Evolutionary conservation across 1,140 invertebrate species (phyloP).

Genomic region (Drosophila saltans): DNA sequence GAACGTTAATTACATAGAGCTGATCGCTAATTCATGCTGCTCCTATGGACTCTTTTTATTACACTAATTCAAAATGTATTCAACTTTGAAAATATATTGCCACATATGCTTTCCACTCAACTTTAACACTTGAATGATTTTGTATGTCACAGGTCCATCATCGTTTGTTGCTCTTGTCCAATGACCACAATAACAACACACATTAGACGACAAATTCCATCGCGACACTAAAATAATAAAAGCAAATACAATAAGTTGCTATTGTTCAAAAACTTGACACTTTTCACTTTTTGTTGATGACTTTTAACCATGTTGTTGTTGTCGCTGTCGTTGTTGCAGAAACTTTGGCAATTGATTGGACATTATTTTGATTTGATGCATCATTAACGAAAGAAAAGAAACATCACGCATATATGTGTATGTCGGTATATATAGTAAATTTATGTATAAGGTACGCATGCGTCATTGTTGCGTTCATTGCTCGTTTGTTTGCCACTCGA

Average conservation of each 20-base stretch:
- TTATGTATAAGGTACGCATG: slow-evolving; percentile 4
- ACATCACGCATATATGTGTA: slow-evolving; percentile 8
- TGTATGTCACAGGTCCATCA: slow-evolving; percentile 50
- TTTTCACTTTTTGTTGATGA: slow-evolving; percentile 61
- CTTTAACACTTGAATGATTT: slow-evolving; percentile 71
- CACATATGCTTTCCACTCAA: slow-evolving; percentile 23
- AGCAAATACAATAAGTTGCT: slow-evolving; percentile 8
- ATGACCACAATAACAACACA: slow-evolving; percentile 17
- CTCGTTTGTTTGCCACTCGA: slow-evolving; percentile 54
- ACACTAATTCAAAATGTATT: slow-evolving; percentile 11
- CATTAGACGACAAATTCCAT: slow-evolving; percentile 46
- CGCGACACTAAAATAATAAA: slow-evolving; percentile 46
- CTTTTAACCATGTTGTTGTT: not conserved
- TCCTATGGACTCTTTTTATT: slow-evolving; percentile 11
- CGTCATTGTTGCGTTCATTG: slow-evolving; percentile 24
- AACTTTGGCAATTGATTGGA: slow-evolving; percentile 1
- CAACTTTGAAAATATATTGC: slow-evolving; percentile 26
- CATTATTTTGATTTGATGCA: slow-evolving; percentile 5
- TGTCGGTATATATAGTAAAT: too few species aligned
- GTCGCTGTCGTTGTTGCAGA: slow-evolving; percentile 8
- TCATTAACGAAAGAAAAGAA: slow-evolving; percentile 20
- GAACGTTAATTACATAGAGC: slow-evolving; percentile 58
- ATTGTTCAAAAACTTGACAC: slow-evolving; percentile 33
- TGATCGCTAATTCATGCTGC: slow-evolving; percentile 24
- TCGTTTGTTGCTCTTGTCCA: not conserved